phyloP scores from a whole-genome alignment of 2,888 invertebrate species.

The Salticus scenicus region DNA sequence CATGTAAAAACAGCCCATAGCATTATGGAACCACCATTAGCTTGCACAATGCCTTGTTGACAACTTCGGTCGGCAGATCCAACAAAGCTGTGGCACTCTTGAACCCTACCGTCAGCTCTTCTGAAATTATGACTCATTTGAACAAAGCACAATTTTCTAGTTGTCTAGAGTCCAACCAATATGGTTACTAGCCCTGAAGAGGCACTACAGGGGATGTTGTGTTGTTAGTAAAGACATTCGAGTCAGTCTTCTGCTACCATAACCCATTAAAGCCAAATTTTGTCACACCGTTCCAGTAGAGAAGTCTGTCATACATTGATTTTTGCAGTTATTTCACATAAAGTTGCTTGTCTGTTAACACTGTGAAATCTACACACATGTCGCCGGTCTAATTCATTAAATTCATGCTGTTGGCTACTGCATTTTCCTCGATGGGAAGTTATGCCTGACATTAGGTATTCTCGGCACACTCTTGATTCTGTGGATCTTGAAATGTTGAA shows the following conservation, averaged over 20 bases:
- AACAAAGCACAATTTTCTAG: conserved; percentile 2
- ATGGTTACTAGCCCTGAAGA: no score
- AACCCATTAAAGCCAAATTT: no score
- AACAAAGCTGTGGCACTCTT: conserved; percentile 10
- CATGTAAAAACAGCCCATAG: no score
- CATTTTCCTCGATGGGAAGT: neutral
- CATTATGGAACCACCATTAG: no score
- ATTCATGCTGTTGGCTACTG: neutral
- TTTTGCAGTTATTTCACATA: neutral
- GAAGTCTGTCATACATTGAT: neutral
- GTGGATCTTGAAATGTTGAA: conserved; percentile 3
- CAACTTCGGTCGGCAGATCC: no score
- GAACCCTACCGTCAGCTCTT: conserved; percentile 7
- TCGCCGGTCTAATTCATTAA: no score
- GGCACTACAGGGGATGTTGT: no score
- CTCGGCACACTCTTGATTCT: neutral
- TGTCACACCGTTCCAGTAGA: neutral
- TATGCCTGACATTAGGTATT: neutral
- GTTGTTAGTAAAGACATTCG: no score
- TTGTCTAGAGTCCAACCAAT: no score
- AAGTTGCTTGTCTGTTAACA: neutral
- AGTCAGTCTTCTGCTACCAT: neutral
- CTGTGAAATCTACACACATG: neutral
- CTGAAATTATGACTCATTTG: conserved; percentile 20
- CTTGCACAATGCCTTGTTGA: no score